Evolutionary conservation across 92 coral and sea anemone species (phyloP).

Genomic region (Paramuricea clavata): DNA sequence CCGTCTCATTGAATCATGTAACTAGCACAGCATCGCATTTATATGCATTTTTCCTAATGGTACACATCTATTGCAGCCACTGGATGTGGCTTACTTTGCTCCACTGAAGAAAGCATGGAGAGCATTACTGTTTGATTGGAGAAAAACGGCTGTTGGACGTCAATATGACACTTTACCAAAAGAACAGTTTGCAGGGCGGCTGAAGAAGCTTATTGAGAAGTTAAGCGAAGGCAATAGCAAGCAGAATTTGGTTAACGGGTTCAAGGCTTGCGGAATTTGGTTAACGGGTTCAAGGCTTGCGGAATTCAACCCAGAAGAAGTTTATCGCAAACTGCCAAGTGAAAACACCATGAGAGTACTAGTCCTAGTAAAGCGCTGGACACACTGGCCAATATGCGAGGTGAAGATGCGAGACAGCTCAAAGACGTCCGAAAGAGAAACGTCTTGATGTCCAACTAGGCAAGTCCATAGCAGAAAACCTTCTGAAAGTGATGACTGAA

Average conservation of each 20-base stretch:
- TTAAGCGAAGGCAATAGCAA: constrained; percentile 4
- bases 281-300: background rate
- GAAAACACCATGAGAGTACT: constrained; percentile 18
- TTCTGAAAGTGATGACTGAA: constrained; percentile 1
- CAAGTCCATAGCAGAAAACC: background rate
- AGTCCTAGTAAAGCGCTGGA: constrained; percentile 15
- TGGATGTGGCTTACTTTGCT: background rate
- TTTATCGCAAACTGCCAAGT: background rate
- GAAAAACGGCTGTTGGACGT: constrained; percentile 1
- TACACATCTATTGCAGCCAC: constrained; percentile 5
- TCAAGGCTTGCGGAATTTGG: background rate
- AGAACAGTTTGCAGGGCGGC: constrained; percentile 7
- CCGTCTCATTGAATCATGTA: background rate
- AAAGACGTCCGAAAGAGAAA: background rate
- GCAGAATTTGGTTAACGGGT: constrained; percentile 7
- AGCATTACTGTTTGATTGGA: background rate
- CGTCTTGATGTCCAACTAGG: constrained; percentile 9
- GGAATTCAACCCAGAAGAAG: constrained; percentile 9
- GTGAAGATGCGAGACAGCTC: constrained; percentile 5
- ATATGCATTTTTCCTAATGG: constrained; percentile 11
- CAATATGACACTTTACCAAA: background rate
- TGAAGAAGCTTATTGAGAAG: background rate
- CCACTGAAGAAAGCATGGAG: background rate
- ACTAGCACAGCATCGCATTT: background rate
- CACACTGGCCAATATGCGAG: constrained; percentile 15